A percentile compares a stretch with the other conserved stretches of the same genome.
These are phyloP conservation scores for Limanda limanda DNA, from an alignment of 2,113 vertebrate genomes.

Conservation along the genomic window DNA sequence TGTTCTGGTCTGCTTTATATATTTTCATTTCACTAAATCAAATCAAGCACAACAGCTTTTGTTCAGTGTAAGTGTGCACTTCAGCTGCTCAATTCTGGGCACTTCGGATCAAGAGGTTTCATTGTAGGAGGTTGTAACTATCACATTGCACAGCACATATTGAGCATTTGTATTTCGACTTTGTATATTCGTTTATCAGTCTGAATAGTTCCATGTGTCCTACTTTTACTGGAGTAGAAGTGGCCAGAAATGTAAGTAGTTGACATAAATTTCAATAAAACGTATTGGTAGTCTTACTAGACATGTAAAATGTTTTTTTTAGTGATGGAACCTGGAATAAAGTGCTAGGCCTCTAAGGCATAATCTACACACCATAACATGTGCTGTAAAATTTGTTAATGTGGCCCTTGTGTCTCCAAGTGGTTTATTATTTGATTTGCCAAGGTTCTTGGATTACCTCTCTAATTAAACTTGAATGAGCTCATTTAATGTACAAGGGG, in stretches of 20 bases:
- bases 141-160: background rate
- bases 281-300: background rate
- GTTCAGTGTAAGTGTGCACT: background rate
- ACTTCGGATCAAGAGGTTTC: background rate
- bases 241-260: background rate
- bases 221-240: background rate
- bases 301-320: background rate
- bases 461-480: constrained; percentile 68
- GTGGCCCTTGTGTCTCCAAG: constrained; percentile 41
- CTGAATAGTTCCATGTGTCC: background rate
- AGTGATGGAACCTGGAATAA: background rate
- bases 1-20: background rate
- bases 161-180: background rate
- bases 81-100: background rate
- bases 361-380: constrained; percentile 23
- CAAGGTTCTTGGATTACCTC: constrained; percentile 47
- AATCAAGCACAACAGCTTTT: background rate
- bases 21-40: constrained; percentile 7
- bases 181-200: background rate
- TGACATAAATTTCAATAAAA: constrained; percentile 3
- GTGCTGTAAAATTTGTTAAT: constrained; percentile 42
- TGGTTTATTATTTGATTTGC: constrained; percentile 66
- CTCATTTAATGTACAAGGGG: constrained; percentile 60
- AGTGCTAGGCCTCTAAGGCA: background rate
- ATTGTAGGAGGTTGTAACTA: background rate